Percentiles rank a stretch among this genome's conserved stretches.
These are phyloP conservation scores for Patiria miniata DNA, from an alignment of 35 echinoderm and acorn worm genomes.

Conservation along the genomic window DNA sequence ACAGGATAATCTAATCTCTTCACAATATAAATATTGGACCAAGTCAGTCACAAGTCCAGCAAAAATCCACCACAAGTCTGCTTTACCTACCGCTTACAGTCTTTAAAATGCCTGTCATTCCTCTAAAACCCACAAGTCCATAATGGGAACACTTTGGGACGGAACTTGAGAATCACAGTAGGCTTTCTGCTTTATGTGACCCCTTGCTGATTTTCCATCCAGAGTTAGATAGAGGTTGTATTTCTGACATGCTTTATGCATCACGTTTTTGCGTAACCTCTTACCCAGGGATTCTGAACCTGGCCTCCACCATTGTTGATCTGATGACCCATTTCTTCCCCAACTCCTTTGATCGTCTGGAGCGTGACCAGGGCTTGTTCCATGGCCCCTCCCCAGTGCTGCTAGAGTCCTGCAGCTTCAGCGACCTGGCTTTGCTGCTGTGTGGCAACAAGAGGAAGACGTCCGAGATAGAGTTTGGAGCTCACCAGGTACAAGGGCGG, in stretches of 20 bases:
- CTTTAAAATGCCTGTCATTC: too few species aligned
- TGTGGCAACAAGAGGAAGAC: constrained; percentile 65
- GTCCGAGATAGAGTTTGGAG: constrained; percentile 74
- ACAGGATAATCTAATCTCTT: too few species aligned
- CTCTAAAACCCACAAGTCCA: too few species aligned
- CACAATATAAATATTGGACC: too few species aligned
- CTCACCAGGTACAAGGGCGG: constrained; percentile 78
- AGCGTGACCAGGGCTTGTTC: constrained; percentile 64
- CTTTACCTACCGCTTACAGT: too few species aligned
- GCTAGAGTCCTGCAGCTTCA: constrained; percentile 58
- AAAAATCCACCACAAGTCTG: too few species aligned
- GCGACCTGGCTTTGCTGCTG: constrained; percentile 54
- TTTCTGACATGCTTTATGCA: neutral
- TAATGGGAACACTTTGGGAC: too few species aligned
- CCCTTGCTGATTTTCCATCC: too few species aligned
- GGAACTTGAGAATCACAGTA: too few species aligned
- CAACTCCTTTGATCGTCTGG: constrained; percentile 52
- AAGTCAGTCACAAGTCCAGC: too few species aligned
- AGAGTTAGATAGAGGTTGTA: too few species aligned
- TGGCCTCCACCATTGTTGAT: constrained; percentile 59
- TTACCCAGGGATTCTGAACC: constrained; percentile 46
- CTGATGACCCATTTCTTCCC: constrained; percentile 60
- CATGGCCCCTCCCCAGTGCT: constrained; percentile 62
- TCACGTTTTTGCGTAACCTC: neutral
- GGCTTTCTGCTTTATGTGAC: too few species aligned